These are phyloP conservation scores for Chelmon rostratus DNA, from an alignment of 2,797 vertebrate genomes.

Conservation along the genomic window DNA sequence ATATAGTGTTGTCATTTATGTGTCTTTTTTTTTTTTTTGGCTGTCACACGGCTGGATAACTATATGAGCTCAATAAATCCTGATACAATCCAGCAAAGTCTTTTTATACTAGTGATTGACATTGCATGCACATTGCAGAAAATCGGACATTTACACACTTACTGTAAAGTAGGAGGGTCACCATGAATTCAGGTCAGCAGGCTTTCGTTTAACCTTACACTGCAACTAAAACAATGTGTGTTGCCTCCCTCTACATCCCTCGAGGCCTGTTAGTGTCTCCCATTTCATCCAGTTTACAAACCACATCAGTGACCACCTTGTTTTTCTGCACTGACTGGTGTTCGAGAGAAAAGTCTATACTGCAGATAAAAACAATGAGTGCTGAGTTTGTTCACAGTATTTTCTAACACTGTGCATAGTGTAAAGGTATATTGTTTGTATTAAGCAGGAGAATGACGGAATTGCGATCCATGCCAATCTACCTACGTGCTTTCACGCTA, in stretches of 20 bases:
- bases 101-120: neutral
- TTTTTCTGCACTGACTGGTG: constrained; percentile 4
- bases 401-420: too few species aligned
- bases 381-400: too few species aligned
- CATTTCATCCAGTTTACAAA: constrained; percentile 15
- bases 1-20: neutral
- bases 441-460: neutral
- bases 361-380: neutral
- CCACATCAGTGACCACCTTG: neutral
- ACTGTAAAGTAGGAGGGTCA: neutral
- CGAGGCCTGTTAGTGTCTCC: neutral
- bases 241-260: neutral
- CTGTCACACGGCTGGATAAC: too few species aligned
- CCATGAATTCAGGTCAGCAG: neutral
- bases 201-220: neutral
- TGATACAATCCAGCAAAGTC: neutral
- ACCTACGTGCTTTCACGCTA: neutral
- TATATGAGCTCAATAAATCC: too few species aligned
- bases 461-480: neutral
- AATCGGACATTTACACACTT: neutral
- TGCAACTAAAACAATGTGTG: neutral
- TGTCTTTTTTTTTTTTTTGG: neutral
- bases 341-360: constrained; percentile 22
- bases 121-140: neutral
- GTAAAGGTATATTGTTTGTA: neutral